phyloP scores from a whole-genome alignment of 1,140 invertebrate species.

The Platorchestia sp. region DNA sequence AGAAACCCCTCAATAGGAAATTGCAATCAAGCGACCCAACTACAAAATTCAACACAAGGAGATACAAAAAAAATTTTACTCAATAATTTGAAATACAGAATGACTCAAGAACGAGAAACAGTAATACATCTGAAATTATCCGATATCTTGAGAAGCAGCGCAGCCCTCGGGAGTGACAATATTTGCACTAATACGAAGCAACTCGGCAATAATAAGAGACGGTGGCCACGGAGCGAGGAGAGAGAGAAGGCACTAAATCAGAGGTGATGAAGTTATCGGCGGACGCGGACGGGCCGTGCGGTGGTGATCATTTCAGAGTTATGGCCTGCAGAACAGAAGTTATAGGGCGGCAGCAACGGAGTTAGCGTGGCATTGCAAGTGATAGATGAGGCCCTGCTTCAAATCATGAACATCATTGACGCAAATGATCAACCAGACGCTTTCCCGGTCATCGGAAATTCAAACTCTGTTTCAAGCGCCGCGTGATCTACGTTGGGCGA shows the following conservation, averaged over 20 bases:
- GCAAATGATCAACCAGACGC: neutral
- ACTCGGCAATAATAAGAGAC: neutral
- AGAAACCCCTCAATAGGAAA: no score
- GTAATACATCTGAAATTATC: neutral
- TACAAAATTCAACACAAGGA: no score
- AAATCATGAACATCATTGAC: slow-evolving; percentile 6
- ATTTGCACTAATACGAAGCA: neutral
- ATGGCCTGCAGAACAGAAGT: slow-evolving; percentile 12
- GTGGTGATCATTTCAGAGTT: slow-evolving; percentile 34
- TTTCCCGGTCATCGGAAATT: neutral
- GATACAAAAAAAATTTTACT: no score
- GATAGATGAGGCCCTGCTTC: neutral
- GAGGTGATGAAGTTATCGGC: slow-evolving; percentile 47
- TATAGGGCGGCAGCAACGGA: neutral
- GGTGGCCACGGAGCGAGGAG: neutral
- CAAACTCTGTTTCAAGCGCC: neutral
- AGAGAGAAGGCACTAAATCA: slow-evolving; percentile 11
- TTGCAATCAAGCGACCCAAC: no score
- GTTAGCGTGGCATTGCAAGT: neutral
- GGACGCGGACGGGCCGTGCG: neutral
- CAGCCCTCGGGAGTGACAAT: neutral
- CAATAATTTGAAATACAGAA: no score
- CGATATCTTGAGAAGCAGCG: neutral
- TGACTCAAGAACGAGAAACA: neutral
- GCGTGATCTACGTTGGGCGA: neutral